Base-by-base conservation (phyloP, 2,113 vertebrate genomes). In the Xiphophorus couchianus region DNA sequence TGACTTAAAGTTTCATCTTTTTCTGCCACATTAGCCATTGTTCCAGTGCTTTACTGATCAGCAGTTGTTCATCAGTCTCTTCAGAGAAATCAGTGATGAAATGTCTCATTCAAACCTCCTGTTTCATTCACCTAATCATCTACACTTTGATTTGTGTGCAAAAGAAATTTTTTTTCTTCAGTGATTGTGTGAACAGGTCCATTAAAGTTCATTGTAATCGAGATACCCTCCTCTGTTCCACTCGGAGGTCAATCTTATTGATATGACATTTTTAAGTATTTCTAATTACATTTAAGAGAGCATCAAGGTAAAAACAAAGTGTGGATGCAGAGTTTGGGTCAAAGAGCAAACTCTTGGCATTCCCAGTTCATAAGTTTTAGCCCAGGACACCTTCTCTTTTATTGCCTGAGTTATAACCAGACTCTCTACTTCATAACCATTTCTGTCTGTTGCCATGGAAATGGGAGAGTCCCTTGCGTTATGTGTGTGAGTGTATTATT, bases 391-490 rank as follows among this genome's bases (percentile, higher is more conserved):
- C 27, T 84, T 63, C 9, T 11, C 66, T 85, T 62, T 86, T 69
- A 64, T 84, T 81, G 84, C 71, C 83, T 76, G 77, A 90, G 76
- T 78, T 69, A 71, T 74, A 81, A 74, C 71, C 66, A 33, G 25
- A 84, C 67, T 76, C 61, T 73, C 60, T 71, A 42, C 79, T 73
- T 78, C 75, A 73, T 64, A 69, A 70, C 74, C 64, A 76, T 22
- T 35, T 74, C 66, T 62, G 85, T 82, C 82, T 88, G 82, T 88
- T 87, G 72, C 82, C 84, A 80, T 31, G 68, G 84, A 80, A 86
- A 84, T 66, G 14, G 33, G 62, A 28, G 75, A 80, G 75, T 77
- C 84, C 73, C 85, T 58, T 22, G n/a, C 72, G 78, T 62, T 67
- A 0, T 37, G 63, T 44, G 58, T 63, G 62, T 12, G 44, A 19